These are phyloP conservation scores for Psammodynastes pulverulentus DNA, from an alignment of 2,113 vertebrate genomes.

Conservation along the genomic window DNA sequence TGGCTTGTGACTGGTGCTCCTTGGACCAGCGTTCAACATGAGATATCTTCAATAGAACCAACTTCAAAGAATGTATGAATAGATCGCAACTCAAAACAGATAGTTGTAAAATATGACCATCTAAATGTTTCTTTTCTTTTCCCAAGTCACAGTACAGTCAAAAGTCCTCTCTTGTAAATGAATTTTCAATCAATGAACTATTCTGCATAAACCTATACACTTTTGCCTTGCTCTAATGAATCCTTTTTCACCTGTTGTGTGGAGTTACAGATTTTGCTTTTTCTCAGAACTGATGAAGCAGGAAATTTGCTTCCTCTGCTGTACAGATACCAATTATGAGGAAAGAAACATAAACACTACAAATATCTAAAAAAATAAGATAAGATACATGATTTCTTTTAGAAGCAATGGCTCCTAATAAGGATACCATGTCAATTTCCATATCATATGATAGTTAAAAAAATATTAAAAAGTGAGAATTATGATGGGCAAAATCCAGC, in stretches of 20 bases:
- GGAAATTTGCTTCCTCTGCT: conserved; percentile 3
- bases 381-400: neutral
- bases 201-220: neutral
- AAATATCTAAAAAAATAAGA: neutral
- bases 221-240: neutral
- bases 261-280: neutral
- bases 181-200: neutral
- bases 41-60: neutral
- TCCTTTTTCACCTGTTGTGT: neutral
- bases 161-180: neutral
- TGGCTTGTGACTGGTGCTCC: too few relatives aligned
- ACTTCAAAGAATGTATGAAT: neutral
- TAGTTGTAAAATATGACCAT: neutral
- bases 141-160: neutral
- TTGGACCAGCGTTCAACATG: too few relatives aligned
- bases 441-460: neutral
- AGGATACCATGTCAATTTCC: neutral
- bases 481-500: neutral
- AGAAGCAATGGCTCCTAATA: neutral
- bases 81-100: neutral
- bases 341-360: neutral
- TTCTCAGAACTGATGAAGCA: neutral
- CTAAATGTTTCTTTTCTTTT: neutral
- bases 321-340: neutral
- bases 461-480: neutral